These are phyloP conservation scores for Patella pellucida DNA, from an alignment of 2,888 invertebrate genomes.

Conservation along the genomic window DNA sequence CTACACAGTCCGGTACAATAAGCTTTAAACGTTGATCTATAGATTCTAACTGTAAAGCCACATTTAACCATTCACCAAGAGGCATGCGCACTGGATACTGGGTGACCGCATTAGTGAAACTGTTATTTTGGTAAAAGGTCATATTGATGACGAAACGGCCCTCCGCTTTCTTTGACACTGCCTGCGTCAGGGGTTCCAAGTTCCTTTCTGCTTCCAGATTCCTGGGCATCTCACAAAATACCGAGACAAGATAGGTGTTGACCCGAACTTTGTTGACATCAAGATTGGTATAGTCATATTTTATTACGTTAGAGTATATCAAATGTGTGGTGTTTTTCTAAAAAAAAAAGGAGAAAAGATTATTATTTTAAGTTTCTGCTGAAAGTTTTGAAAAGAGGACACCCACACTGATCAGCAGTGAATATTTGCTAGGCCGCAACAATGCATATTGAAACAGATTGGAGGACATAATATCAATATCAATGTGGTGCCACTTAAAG, in stretches of 20 bases:
- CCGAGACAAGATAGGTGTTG: slow-evolving; percentile 54
- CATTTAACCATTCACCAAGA: slow-evolving; percentile 58
- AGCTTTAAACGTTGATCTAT: slow-evolving; percentile 54
- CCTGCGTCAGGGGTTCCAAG: slow-evolving; percentile 49
- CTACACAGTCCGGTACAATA: slow-evolving; percentile 58
- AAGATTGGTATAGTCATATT: slow-evolving; percentile 48
- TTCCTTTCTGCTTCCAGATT: slow-evolving; percentile 35
- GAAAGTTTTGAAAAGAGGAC: no score
- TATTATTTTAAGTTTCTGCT: no score
- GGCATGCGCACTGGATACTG: slow-evolving; percentile 53
- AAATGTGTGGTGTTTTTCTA: slow-evolving; percentile 63
- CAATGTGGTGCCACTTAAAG: no score
- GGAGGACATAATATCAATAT: no score
- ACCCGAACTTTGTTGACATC: slow-evolving; percentile 46
- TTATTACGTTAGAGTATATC: slow-evolving; percentile 54
- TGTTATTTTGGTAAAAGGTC: slow-evolving; percentile 49
- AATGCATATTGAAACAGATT: no score
- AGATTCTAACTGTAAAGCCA: slow-evolving; percentile 51
- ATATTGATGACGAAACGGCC: slow-evolving; percentile 52
- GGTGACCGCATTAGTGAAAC: slow-evolving; percentile 43
- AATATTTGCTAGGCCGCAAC: no score
- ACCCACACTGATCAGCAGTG: no score
- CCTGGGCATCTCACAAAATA: slow-evolving; percentile 57
- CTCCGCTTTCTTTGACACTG: slow-evolving; percentile 49
- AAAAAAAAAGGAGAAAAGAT: slow-evolving; percentile 21